A percentile compares a stretch with the other conserved stretches of the same genome.
These are phyloP conservation scores for Streblospio benedicti DNA, from an alignment of 1,140 invertebrate species.

Conservation along the genomic window DNA sequence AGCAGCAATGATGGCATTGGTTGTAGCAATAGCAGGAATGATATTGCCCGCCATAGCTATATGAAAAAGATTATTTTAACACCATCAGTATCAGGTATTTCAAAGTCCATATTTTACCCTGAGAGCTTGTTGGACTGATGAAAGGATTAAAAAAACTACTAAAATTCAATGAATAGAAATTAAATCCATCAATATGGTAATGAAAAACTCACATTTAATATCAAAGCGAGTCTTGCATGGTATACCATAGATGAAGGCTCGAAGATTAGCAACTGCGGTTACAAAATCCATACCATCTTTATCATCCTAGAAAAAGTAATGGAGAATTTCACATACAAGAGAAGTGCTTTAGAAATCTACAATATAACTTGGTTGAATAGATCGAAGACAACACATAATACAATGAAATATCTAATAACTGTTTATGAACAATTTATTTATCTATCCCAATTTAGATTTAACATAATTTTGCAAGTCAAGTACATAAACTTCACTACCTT, in stretches of 20 bases:
- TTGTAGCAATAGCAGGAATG: constrained; percentile 96
- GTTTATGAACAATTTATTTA: too few species aligned
- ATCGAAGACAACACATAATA: background rate
- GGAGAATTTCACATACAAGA: background rate
- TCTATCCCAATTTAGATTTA: too few species aligned
- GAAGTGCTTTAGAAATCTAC: background rate
- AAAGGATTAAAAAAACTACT: background rate
- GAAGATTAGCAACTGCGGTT: constrained; percentile 84
- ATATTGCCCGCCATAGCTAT: constrained; percentile 94
- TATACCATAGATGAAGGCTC: constrained; percentile 86
- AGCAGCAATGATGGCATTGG: constrained; percentile 94
- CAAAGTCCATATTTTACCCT: background rate
- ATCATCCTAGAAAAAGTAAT: constrained; percentile 61
- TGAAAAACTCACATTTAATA: constrained; percentile 74
- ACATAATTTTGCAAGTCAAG: too few species aligned
- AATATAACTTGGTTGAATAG: constrained; percentile 55
- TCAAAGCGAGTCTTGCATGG: constrained; percentile 79
- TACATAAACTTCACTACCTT: too few species aligned
- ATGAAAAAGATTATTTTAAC: constrained; percentile 15
- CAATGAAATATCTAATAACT: background rate
- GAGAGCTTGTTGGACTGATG: background rate
- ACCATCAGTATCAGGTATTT: background rate
- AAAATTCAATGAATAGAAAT: background rate
- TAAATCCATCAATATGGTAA: background rate
- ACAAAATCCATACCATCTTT: constrained; percentile 91